Evolutionary conservation across 2,113 vertebrate genomes (phyloP), one percentile per base, ranked within the genome.

Genomic region (Hoplias malabaricus): DNA sequence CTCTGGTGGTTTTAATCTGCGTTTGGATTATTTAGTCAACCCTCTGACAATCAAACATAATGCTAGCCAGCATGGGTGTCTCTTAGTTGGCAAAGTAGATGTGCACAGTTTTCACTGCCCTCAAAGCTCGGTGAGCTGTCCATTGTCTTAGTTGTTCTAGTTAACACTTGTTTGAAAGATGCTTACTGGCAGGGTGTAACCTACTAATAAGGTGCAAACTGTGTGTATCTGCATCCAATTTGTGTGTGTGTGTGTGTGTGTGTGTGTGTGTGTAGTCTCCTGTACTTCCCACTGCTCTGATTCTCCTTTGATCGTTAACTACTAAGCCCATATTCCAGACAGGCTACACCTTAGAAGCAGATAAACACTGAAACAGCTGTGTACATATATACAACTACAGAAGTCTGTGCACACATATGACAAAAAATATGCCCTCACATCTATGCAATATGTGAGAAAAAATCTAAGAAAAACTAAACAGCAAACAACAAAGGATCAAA

Each of bases 181-280:
- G n/a, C n/a, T n/a, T n/a, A n/a, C n/a, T n/a, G n/a, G n/a, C n/a
- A n/a, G n/a, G 61, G 29, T 53, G 9, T 42, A 40, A 9, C 5
- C 21, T n/a, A n/a, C n/a, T n/a, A n/a, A n/a, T n/a, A 40, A 29
- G 27, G 53, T 56, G 4, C 9, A n/a, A n/a, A 16, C 4, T 43
- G 33, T 66, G 38, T 67, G 19, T 42, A 36, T 29, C 13, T 48
- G 42, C n/a, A n/a, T n/a, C n/a, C n/a, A n/a, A n/a, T n/a, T n/a
- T 48, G 23, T 69, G 66, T 31, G 27, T 69, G 67, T 69, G 67
- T 69, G 67, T 70, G 68, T 70, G 46, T 70, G 43, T 70, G 68
- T 56, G 69, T 56, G 33, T 56, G 50, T 72, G 69, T 72, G 69
- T 72, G 69, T 56, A 53, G 69, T 72, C 69, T 72, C 50, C 69